Evolutionary conservation across 2,113 vertebrate species (phyloP).

Genomic region (Genyomyrus donnyi): DNA sequence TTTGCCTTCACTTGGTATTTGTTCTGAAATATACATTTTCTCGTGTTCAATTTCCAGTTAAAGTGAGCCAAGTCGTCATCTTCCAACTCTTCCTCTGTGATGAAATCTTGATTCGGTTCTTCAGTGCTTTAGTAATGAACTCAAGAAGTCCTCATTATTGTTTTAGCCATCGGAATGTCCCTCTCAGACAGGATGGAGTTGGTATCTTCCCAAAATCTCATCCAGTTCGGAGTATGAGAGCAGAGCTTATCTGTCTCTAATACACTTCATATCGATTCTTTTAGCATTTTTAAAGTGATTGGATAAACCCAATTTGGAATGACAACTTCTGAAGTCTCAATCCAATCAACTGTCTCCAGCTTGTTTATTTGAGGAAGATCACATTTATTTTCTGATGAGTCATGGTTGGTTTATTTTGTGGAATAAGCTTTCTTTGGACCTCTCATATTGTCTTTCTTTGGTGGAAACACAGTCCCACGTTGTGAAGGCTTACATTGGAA

Average conservation of each 20-base stretch:
- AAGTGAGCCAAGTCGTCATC: background rate
- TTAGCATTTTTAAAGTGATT: background rate
- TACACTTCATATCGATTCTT: background rate
- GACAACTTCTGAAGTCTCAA: slow-evolving; percentile 1
- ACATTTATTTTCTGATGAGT: background rate
- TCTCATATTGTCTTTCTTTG: background rate
- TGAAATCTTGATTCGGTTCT: background rate
- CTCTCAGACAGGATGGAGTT: background rate
- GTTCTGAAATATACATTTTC: background rate
- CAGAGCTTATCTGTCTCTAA: background rate
- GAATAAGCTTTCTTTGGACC: background rate
- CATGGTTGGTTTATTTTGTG: background rate
- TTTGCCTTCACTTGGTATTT: background rate
- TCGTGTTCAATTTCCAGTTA: background rate
- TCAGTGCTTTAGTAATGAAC: background rate
- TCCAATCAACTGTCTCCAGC: background rate
- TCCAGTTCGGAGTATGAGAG: slow-evolving; percentile 1
- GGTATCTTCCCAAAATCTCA: background rate
- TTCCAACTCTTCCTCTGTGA: background rate
- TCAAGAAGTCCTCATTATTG: background rate
- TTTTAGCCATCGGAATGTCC: background rate
- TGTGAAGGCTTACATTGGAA: background rate
- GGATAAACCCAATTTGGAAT: slow-evolving; percentile 1
- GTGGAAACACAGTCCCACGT: background rate
- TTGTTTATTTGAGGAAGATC: background rate